Base-by-base conservation (phyloP, 2,113 vertebrate species). In the Bufo gargarizans region DNA sequence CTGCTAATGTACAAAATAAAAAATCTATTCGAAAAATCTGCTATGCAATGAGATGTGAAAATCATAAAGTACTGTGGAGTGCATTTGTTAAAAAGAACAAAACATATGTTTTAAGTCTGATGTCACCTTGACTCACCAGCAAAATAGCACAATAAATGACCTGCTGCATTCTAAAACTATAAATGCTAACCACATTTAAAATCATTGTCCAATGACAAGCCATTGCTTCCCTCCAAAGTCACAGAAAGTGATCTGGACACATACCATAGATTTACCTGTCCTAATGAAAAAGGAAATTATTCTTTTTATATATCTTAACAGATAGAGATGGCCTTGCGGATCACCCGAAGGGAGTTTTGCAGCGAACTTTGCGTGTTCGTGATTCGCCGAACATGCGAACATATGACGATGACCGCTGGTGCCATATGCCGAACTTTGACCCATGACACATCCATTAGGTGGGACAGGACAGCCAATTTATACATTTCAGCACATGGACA, bases 1-100 rank as follows among this genome's bases (percentile, higher is more conserved):
- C 55, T 85, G 69, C 83, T 72, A 45, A 82, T 63, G 80, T 65
- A 17, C 59, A 82, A 47, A 82, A 65, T 63, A 45, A 59, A 61
- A 82, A 82, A 63, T 82, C 58, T 45, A 82, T 82, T 20, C 49
- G 45, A 65, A 82, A 82, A 82, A 61, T 85, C 83, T 45, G 13
- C 83, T 85, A 50, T 45, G 83, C 83, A 74, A 53, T 85, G 83
- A 85, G 14, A 74, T 85, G 83, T 58, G 71, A 85, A 85, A 84
- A 71, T 71, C 82, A 71, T n/a, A 84, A 84, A 84, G 14, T 72
- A 85, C 67, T 20, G 50, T 43, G 14, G 53, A 85, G 53, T 14
- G 2, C 53, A 74, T 85, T 56, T 85, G 53, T 84, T 56, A 85
- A 58, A 85, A 85, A 85, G 50, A 71, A 19, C 50, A 85, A 72